phyloP scores from a whole-genome alignment of 2,797 vertebrate genomes.

The Sciaenops ocellatus region DNA sequence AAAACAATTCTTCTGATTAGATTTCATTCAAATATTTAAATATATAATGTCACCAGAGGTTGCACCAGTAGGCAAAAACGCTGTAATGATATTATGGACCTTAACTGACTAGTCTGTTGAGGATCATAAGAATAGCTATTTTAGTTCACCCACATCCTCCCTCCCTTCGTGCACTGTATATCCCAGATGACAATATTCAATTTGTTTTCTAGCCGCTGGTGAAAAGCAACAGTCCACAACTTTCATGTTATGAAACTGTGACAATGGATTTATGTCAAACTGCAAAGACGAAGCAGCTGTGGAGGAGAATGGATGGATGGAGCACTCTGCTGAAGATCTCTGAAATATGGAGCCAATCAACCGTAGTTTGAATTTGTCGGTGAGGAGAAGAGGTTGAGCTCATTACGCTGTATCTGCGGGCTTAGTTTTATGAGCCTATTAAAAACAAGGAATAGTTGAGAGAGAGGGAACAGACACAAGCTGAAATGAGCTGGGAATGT shows the following conservation, averaged over 20 bases:
- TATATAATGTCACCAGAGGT: conserved; percentile 2
- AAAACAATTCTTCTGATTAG: not conserved
- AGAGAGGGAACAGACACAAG: conserved; percentile 45
- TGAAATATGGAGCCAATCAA: conserved; percentile 63
- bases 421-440: conserved; percentile 69
- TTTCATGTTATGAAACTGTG: conserved; percentile 45
- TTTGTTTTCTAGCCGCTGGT: conserved; percentile 34
- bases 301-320: conserved; percentile 35
- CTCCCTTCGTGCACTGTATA: conserved; percentile 15
- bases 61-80: not conserved
- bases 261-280: conserved; percentile 61
- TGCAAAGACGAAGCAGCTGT: conserved; percentile 56
- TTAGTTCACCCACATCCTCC: conserved; percentile 18
- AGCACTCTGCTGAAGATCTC: conserved; percentile 37
- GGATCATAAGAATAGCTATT: conserved; percentile 19
- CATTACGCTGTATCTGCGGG: conserved; percentile 59
- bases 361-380: conserved; percentile 50
- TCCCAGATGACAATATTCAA: conserved; percentile 35
- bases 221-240: conserved; percentile 42
- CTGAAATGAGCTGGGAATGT: conserved; percentile 47
- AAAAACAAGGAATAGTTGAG: conserved; percentile 65
- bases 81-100: not conserved
- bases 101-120: not conserved
- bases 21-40: not conserved
- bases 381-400: conserved; percentile 42